Evolutionary conservation across 2,797 vertebrate genomes (phyloP).

Genomic region (Typhlichthys subterraneus): DNA sequence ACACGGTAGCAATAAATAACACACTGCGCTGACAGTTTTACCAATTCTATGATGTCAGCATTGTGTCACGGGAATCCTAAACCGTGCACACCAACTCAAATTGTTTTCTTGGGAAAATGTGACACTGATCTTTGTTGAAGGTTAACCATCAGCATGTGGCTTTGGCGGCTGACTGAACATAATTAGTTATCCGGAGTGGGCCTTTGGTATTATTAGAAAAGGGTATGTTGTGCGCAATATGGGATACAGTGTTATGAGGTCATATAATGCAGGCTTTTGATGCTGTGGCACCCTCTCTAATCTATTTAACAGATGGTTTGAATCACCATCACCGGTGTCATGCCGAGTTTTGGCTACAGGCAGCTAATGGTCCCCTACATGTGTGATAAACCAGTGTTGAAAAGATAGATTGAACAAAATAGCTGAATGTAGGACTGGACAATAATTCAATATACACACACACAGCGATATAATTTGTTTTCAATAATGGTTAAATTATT

Average conservation of each 20-base stretch:
- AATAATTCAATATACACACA: conserved; percentile 39
- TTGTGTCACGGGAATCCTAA: conserved; percentile 30
- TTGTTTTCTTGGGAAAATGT: conserved; percentile 27
- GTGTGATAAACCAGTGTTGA: conserved; percentile 46
- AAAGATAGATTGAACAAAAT: conserved; percentile 48
- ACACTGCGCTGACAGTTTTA: conserved; percentile 22
- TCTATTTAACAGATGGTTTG: conserved; percentile 61
- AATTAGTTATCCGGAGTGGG: conserved; percentile 41
- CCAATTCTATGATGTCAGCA: conserved; percentile 41
- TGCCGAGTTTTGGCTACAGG: conserved; percentile 44
- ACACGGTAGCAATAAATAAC: conserved; percentile 36
- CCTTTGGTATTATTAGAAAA: conserved; percentile 35
- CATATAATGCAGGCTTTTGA: conserved; percentile 56
- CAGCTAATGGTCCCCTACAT: conserved; percentile 43
- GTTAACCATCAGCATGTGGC: conserved; percentile 42
- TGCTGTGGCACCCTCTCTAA: conserved; percentile 49
- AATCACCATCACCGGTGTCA: conserved; percentile 51
- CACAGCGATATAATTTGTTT: conserved; percentile 21
- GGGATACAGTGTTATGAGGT: conserved; percentile 59
- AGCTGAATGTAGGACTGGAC: conserved; percentile 12
- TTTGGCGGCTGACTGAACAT: conserved; percentile 38
- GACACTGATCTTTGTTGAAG: conserved; percentile 36
- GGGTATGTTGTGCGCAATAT: conserved; percentile 41
- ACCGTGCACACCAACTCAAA: conserved; percentile 19
- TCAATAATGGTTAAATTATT: too few relatives aligned